A percentile compares a stretch with the other conserved stretches of the same genome.
Evolutionary conservation across 2,113 vertebrate species (phyloP).

Genomic region (Heterotilapia buettikoferi): DNA sequence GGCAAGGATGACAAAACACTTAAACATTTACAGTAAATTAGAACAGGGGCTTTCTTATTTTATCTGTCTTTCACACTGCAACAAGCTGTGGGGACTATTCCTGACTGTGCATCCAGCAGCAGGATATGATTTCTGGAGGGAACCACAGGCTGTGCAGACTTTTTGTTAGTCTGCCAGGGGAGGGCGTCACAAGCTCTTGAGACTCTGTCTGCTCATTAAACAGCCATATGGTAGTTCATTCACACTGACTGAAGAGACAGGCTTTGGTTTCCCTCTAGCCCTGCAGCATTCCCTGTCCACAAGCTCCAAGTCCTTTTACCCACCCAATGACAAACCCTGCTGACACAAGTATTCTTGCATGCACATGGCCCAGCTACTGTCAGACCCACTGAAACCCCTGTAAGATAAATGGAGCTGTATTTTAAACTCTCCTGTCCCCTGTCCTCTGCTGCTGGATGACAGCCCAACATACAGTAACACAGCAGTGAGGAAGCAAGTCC

Average conservation of each 20-base stretch:
- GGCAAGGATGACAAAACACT: neutral
- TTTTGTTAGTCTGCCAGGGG: constrained; percentile 16
- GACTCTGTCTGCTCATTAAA: neutral
- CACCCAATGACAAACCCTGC: constrained; percentile 41
- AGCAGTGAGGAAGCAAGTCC: neutral
- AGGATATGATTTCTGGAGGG: constrained; percentile 71
- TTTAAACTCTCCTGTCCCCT: constrained; percentile 39
- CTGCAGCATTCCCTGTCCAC: constrained; percentile 4
- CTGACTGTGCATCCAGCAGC: constrained; percentile 70
- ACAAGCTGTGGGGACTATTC: constrained; percentile 75
- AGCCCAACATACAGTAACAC: constrained; percentile 16
- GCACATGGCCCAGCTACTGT: constrained; percentile 26
- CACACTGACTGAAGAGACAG: neutral
- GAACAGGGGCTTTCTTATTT: neutral
- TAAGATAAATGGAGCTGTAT: constrained; percentile 67
- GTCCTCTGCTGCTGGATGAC: constrained; percentile 10
- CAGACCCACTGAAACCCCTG: constrained; percentile 50
- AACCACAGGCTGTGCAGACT: constrained; percentile 38
- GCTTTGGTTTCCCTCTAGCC: constrained; percentile 31
- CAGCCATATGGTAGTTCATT: constrained; percentile 47
- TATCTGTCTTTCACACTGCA: constrained; percentile 59
- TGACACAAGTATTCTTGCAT: constrained; percentile 51
- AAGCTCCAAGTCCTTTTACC: constrained; percentile 28
- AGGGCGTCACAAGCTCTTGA: constrained; percentile 2
- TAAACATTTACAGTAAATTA: neutral